A percentile compares a stretch with the other conserved stretches of the same genome.
phyloP scores from a whole-genome alignment of 2,113 vertebrate species.

The Pangasianodon gigas region DNA sequence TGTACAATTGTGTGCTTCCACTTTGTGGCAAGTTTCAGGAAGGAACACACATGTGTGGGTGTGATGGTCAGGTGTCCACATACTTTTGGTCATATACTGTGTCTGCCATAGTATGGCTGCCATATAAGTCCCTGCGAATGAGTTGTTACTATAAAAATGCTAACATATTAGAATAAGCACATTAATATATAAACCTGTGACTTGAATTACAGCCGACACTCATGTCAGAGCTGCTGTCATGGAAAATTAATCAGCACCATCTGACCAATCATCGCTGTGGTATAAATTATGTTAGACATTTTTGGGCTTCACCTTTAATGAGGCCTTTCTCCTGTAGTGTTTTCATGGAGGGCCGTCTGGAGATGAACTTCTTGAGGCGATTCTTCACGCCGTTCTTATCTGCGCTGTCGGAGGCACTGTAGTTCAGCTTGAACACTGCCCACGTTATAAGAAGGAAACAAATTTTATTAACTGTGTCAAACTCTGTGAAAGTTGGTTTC shows the following conservation, averaged over 20 bases:
- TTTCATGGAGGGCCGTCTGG: conserved; percentile 85
- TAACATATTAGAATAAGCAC: neutral
- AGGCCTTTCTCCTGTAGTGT: conserved; percentile 87
- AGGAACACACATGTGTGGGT: neutral
- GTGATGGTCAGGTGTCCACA: neutral
- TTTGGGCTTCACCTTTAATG: conserved; percentile 80
- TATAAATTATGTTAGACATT: neutral
- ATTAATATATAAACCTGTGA: neutral
- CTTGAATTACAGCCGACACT: neutral
- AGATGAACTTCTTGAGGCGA: conserved; percentile 90
- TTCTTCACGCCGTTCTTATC: conserved; percentile 85
- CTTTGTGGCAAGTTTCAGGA: neutral
- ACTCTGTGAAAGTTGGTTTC: neutral
- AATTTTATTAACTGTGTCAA: neutral
- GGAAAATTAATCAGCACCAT: neutral
- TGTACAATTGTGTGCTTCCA: too few species aligned
- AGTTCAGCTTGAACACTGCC: conserved; percentile 83
- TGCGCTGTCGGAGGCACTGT: conserved; percentile 82
- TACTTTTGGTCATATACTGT: neutral
- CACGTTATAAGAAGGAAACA: conserved; percentile 34
- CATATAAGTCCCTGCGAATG: neutral
- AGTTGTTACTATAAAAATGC: neutral
- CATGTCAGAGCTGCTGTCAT: neutral
- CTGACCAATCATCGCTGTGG: neutral
- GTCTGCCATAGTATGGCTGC: neutral